Evolutionary conservation across 2,888 invertebrate species (phyloP).

Genomic region (Timema cristinae): DNA sequence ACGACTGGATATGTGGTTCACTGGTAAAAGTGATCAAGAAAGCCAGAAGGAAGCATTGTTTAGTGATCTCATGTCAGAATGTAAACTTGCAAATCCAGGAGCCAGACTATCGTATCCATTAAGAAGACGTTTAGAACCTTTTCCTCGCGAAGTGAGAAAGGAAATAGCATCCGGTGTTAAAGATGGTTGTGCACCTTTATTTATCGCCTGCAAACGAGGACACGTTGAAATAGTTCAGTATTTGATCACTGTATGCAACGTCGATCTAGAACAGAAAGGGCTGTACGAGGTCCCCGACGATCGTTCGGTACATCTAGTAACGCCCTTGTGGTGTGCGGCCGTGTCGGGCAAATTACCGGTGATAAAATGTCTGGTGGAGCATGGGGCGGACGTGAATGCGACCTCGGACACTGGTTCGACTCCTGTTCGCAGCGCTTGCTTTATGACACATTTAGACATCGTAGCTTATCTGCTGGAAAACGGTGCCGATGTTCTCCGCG

Average conservation of each 20-base stretch:
- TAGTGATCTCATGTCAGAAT: conserved; percentile 61
- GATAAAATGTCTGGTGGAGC: conserved; percentile 70
- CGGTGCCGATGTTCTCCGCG: conserved; percentile 77
- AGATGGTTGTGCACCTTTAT: conserved; percentile 77
- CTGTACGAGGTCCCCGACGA: conserved; percentile 82
- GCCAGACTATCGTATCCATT: conserved; percentile 58
- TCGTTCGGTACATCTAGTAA: conserved; percentile 72
- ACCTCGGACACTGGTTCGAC: conserved; percentile 84
- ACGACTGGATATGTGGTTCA: conserved; percentile 35
- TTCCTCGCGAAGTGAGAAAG: conserved; percentile 57
- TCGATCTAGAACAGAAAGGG: conserved; percentile 82
- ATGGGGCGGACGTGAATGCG: conserved; percentile 83
- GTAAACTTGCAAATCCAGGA: conserved; percentile 63
- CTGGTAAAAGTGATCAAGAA: conserved; percentile 35
- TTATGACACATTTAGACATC: conserved; percentile 82
- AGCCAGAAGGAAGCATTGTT: conserved; percentile 50
- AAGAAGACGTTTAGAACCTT: conserved; percentile 53
- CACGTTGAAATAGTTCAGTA: conserved; percentile 82
- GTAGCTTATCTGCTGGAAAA: conserved; percentile 70
- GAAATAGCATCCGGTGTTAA: conserved; percentile 65
- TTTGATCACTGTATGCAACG: conserved; percentile 74
- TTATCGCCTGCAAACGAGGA: conserved; percentile 73
- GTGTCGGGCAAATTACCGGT: conserved; percentile 77
- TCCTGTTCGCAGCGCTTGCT: conserved; percentile 87
- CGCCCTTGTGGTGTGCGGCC: conserved; percentile 89